phyloP scores from a whole-genome alignment of 2,113 vertebrate genomes.

The Psettodes erumei region DNA sequence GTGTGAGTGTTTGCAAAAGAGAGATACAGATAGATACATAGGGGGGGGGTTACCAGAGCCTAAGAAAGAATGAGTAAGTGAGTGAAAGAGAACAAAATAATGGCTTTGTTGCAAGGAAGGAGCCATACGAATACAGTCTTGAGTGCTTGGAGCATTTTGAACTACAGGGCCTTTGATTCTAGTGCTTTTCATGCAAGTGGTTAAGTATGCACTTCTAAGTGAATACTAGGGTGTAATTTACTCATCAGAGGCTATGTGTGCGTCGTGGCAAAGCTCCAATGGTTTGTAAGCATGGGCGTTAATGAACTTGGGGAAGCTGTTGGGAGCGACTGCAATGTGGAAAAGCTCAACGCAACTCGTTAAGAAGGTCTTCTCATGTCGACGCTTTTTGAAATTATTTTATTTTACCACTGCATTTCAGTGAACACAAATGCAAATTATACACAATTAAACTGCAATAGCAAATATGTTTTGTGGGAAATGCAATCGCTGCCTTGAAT shows the following conservation, averaged over 20 bases:
- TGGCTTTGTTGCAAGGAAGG: constrained; percentile 30
- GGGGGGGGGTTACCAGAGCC: constrained; percentile 23
- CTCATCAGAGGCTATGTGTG: constrained; percentile 56
- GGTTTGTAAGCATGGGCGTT: constrained; percentile 58
- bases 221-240: constrained; percentile 73
- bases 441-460: background rate
- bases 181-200: constrained; percentile 75
- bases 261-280: constrained; percentile 56
- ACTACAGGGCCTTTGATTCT: constrained; percentile 64
- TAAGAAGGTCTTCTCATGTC: constrained; percentile 15
- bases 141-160: constrained; percentile 53
- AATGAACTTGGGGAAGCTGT: constrained; percentile 59
- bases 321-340: constrained; percentile 43
- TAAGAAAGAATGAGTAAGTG: constrained; percentile 32
- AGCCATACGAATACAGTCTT: constrained; percentile 29
- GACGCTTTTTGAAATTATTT: background rate
- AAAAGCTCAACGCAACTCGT: constrained; percentile 62
- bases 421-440: background rate
- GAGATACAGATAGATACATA: constrained; percentile 3
- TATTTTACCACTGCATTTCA: background rate
- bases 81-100: constrained; percentile 58
- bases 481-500: background rate
- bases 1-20: constrained; percentile 39
- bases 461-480: background rate
- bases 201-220: constrained; percentile 74